Conservation (phyloP, 2,797 vertebrate genomes). For the Carapus acus region DNA sequence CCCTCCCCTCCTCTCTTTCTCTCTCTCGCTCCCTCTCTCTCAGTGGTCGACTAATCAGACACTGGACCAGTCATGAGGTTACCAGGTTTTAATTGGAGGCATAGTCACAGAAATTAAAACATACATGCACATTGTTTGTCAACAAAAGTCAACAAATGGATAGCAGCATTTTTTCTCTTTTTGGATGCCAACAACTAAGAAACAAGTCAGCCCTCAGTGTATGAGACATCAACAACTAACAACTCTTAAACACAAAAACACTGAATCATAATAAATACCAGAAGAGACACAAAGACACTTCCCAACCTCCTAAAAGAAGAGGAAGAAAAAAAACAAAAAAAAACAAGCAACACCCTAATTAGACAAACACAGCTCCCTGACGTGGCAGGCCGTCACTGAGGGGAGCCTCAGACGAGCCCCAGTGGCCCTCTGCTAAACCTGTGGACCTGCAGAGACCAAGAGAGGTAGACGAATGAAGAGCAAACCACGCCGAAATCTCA, state of each 20-base stretch:
- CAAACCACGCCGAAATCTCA: slow-evolving; percentile 48
- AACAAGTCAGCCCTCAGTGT: slow-evolving; percentile 17
- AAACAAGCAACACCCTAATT: slow-evolving; percentile 4
- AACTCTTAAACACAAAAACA: slow-evolving; percentile 25
- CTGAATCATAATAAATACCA: slow-evolving; percentile 60
- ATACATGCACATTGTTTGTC: slow-evolving; percentile 19
- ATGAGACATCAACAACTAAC: slow-evolving; percentile 26
- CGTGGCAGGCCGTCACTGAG: slow-evolving; percentile 14
- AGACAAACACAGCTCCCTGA: slow-evolving; percentile 16
- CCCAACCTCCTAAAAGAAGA: too few species aligned
- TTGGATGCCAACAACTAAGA: too few species aligned
- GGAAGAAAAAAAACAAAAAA: slow-evolving; percentile 2
- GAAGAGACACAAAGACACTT: slow-evolving; percentile 20
- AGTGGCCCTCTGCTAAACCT: slow-evolving; percentile 41
- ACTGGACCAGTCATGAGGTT: slow-evolving; percentile 15
- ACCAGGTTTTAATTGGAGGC: slow-evolving; percentile 42
- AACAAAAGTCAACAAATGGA: slow-evolving; percentile 32
- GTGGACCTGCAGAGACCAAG: slow-evolving; percentile 50
- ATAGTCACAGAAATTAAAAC: slow-evolving; percentile 32
- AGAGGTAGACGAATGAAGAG: slow-evolving; percentile 68
- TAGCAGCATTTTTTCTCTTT: slow-evolving; percentile 51
- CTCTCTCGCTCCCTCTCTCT: neutral
- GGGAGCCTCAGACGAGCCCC: slow-evolving; percentile 11
- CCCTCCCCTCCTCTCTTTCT: neutral
- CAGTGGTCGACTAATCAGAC: neutral